Evolutionary conservation across 2,888 invertebrate genomes (phyloP).

Genomic region (Euspilapteryx auroguttella): DNA sequence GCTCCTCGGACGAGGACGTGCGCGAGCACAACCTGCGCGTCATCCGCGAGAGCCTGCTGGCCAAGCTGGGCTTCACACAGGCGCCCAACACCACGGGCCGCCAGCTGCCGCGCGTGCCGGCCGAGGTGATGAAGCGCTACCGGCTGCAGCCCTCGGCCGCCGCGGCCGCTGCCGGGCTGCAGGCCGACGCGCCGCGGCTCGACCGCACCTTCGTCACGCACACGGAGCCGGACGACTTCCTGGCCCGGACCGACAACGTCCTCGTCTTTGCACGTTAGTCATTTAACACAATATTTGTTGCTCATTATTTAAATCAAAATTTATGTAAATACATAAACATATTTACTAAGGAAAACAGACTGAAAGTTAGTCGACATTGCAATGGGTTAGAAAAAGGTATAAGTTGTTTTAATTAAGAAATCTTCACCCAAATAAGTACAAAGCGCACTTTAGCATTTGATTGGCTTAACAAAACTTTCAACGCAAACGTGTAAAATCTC

Average conservation of each 20-base stretch:
- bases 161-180: constrained; percentile 64
- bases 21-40: constrained; percentile 63
- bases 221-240: constrained; percentile 67
- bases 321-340: too few species aligned
- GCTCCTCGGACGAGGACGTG: constrained; percentile 47
- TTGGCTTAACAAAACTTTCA: too few species aligned
- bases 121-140: constrained; percentile 52
- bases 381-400: too few species aligned
- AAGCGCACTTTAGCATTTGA: too few species aligned
- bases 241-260: constrained; percentile 68
- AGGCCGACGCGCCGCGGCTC: constrained; percentile 36
- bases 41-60: constrained; percentile 66
- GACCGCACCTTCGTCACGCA: constrained; percentile 54
- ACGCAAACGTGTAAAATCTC: too few species aligned
- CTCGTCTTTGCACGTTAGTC: constrained; percentile 71
- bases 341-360: too few species aligned
- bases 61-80: constrained; percentile 63
- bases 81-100: constrained; percentile 67
- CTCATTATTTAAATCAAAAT: too few species aligned
- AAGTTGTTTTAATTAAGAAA: too few species aligned
- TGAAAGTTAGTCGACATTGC: too few species aligned
- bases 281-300: constrained; percentile 26
- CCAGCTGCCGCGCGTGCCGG: constrained; percentile 59
- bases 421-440: too few species aligned
- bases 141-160: constrained; percentile 54